Evolutionary conservation across 2,888 invertebrate species (phyloP).

Genomic region (Ophion ventricosus): DNA sequence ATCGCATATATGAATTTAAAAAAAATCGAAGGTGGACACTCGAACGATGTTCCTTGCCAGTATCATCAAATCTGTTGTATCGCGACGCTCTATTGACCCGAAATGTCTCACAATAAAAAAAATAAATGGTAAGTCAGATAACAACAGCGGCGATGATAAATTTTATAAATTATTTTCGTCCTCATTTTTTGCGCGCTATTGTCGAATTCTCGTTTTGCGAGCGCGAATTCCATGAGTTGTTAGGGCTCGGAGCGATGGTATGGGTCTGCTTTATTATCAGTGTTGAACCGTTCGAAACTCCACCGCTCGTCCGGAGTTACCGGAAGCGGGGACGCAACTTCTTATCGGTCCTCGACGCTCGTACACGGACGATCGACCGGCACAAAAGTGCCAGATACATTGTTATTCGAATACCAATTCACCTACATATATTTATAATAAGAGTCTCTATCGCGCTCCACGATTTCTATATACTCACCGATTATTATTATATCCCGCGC

Average conservation of each 20-base stretch:
- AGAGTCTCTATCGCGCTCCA: not conserved
- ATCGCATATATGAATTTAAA: too few species aligned
- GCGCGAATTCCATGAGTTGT: not conserved
- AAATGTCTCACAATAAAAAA: too few species aligned
- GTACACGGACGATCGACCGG: conserved; percentile 43
- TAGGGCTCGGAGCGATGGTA: not conserved
- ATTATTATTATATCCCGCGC: too few species aligned
- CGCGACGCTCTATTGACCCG: too few species aligned
- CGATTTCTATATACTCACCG: conserved; percentile 3
- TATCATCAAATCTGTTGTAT: too few species aligned
- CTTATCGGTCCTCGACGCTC: conserved; percentile 57
- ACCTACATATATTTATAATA: not conserved
- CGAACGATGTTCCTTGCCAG: too few species aligned
- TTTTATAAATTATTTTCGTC: conserved; percentile 28
- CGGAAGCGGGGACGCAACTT: conserved; percentile 57
- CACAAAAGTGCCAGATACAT: conserved; percentile 52
- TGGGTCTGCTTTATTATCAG: conserved; percentile 27
- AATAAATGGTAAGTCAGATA: too few species aligned
- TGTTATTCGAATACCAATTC: conserved; percentile 43
- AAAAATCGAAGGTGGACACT: too few species aligned
- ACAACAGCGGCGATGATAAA: too few species aligned
- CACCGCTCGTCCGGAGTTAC: conserved; percentile 37
- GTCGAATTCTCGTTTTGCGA: conserved; percentile 29
- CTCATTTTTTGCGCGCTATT: conserved; percentile 5
- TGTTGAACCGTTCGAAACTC: conserved; percentile 43